Percentiles rank a stretch among this genome's conserved stretches.
Conservation (phyloP, 2,888 invertebrate species). For the Cryptocheilus praepositus region DNA sequence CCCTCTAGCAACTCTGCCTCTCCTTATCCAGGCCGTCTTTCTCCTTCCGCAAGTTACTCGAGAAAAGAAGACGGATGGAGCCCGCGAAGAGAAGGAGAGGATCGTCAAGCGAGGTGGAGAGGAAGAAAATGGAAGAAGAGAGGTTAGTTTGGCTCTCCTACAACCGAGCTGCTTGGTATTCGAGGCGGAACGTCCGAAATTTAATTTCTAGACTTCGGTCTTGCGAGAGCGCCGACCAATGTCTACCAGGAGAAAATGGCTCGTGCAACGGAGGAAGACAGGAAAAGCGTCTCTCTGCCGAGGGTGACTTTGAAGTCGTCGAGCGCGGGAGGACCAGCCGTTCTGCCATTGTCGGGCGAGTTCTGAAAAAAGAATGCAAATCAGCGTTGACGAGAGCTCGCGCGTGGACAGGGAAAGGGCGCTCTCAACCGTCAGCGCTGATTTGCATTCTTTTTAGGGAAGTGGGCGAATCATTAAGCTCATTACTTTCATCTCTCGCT, state of each 20-base stretch:
- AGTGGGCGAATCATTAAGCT: too few species aligned
- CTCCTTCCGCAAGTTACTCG: constrained; percentile 6
- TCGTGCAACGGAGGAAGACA: neutral
- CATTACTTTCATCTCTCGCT: too few species aligned
- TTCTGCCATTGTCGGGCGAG: neutral
- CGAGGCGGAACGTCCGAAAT: constrained; percentile 60
- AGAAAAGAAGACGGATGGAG: constrained; percentile 2
- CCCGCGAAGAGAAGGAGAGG: neutral
- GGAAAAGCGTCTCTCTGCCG: constrained; percentile 5
- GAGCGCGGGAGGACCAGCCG: neutral
- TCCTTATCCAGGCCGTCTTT: constrained; percentile 6
- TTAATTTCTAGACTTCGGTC: constrained; percentile 66
- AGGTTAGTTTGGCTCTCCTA: constrained; percentile 51
- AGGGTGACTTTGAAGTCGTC: constrained; percentile 4
- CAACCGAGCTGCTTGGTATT: constrained; percentile 62
- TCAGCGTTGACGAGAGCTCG: neutral
- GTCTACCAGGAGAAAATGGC: constrained; percentile 34
- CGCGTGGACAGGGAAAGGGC: too few species aligned
- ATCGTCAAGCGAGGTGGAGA: neutral
- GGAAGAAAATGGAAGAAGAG: constrained; percentile 6
- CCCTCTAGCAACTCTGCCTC: constrained; percentile 1
- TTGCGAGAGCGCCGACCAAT: constrained; percentile 31
- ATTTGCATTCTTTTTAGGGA: constrained; percentile 11
- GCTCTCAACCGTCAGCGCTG: neutral
- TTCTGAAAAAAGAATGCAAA: constrained; percentile 15